Evolutionary conservation across 30 jellyfish, hydroid and myxozoan genomes (phyloP).

Genomic region (Sanderia malayensis): DNA sequence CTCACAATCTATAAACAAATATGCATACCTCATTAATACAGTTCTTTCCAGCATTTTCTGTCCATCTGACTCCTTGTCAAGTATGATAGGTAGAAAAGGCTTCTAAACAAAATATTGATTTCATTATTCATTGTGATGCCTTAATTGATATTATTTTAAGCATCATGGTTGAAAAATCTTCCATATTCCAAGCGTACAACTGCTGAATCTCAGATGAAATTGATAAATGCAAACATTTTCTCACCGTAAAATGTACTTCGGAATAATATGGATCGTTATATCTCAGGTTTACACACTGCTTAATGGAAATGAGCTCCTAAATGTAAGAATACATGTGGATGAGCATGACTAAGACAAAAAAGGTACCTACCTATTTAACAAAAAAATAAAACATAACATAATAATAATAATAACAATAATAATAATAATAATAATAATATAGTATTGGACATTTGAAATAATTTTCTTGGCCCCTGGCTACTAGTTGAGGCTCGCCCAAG

Average conservation of each 20-base stretch:
- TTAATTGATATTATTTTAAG: too few relatives aligned
- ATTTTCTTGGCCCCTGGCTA: too few relatives aligned
- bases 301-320: background rate
- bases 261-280: background rate
- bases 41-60: constrained; percentile 49
- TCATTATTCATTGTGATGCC: too few relatives aligned
- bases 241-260: background rate
- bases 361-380: too few relatives aligned
- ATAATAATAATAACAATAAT: too few relatives aligned
- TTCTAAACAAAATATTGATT: constrained; percentile 28
- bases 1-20: background rate
- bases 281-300: background rate
- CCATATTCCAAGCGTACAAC: background rate
- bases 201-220: background rate
- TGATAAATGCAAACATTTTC: background rate
- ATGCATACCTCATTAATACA: constrained; percentile 22
- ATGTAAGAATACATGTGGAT: too few relatives aligned
- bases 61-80: constrained; percentile 13
- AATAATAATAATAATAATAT: too few relatives aligned
- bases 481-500: too few relatives aligned
- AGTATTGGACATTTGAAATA: too few relatives aligned
- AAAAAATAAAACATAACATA: too few relatives aligned
- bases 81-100: constrained; percentile 56
- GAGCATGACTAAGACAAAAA: too few relatives aligned
- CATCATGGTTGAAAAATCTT: background rate